These are phyloP conservation scores for Platalea minor DNA, from an alignment of 2,797 vertebrate genomes.

Conservation along the genomic window DNA sequence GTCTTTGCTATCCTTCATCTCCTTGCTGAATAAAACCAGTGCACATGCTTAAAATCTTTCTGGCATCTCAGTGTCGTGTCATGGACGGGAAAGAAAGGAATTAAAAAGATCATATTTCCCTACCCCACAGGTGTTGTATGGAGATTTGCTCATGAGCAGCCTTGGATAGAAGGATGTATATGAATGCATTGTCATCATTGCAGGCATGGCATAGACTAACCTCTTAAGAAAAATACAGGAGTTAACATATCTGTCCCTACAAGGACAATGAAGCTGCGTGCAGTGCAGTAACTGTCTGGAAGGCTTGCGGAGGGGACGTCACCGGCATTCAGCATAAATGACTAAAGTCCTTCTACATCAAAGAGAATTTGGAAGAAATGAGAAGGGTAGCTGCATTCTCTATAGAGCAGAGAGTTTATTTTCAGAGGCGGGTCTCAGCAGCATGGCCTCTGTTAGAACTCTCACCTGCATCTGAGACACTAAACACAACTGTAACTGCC, in stretches of 20 bases:
- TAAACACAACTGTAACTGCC: background rate
- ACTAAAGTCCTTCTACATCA: background rate
- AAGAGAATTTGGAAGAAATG: background rate
- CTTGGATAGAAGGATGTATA: background rate
- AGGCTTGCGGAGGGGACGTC: background rate
- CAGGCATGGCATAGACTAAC: no score
- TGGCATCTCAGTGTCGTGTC: accelerated
- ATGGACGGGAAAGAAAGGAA: background rate
- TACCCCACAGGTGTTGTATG: background rate
- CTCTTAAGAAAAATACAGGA: background rate
- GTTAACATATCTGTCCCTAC: background rate
- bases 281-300: background rate
- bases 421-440: background rate
- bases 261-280: background rate
- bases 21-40: background rate
- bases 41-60: background rate
- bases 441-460: background rate
- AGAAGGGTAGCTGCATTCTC: background rate
- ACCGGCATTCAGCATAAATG: background rate
- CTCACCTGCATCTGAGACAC: background rate
- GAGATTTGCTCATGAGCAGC: background rate
- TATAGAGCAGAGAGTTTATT: background rate
- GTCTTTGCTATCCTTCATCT: background rate
- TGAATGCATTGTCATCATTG: background rate
- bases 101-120: background rate